Percentiles rank a stretch among this genome's conserved stretches.
These are phyloP conservation scores for Diarsia dahlii DNA, from an alignment of 2,888 invertebrate genomes.

Conservation along the genomic window DNA sequence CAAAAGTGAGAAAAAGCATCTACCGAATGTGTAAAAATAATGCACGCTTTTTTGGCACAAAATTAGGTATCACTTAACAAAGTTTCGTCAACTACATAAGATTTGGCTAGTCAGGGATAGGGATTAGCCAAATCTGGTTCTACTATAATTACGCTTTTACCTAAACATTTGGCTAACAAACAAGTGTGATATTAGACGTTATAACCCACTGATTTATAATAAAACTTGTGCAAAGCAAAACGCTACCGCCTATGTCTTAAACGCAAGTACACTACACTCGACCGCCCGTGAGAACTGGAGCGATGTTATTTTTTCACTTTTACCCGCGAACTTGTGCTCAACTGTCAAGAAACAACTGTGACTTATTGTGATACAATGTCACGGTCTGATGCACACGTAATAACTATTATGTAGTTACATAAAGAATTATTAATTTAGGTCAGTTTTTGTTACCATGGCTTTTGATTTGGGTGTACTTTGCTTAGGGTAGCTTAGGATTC, in stretches of 20 bases:
- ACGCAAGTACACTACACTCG: constrained; percentile 55
- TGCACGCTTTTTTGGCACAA: no score
- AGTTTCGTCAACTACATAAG: no score
- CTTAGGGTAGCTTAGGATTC: no score
- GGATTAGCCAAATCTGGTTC: background rate
- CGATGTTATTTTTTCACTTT: constrained; percentile 85
- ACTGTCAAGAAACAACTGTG: constrained; percentile 63
- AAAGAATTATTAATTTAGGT: constrained; percentile 10
- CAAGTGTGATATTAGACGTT: no score
- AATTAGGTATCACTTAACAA: no score
- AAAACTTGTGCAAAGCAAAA: background rate
- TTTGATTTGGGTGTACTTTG: background rate
- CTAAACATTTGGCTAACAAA: no score
- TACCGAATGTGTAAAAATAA: background rate
- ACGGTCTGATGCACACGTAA: constrained; percentile 42
- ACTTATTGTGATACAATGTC: constrained; percentile 58
- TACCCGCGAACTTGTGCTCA: constrained; percentile 71
- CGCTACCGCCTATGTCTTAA: constrained; percentile 62
- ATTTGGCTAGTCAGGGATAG: no score
- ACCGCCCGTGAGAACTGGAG: constrained; percentile 84
- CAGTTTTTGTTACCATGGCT: background rate
- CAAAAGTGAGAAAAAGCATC: background rate
- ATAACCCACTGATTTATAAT: background rate
- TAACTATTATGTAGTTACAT: constrained; percentile 25
- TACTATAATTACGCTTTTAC: no score